A percentile compares a stretch with the other conserved stretches of the same genome.
Conservation (phyloP, 2,113 vertebrate species). For the Rhynchomys soricoides region DNA sequence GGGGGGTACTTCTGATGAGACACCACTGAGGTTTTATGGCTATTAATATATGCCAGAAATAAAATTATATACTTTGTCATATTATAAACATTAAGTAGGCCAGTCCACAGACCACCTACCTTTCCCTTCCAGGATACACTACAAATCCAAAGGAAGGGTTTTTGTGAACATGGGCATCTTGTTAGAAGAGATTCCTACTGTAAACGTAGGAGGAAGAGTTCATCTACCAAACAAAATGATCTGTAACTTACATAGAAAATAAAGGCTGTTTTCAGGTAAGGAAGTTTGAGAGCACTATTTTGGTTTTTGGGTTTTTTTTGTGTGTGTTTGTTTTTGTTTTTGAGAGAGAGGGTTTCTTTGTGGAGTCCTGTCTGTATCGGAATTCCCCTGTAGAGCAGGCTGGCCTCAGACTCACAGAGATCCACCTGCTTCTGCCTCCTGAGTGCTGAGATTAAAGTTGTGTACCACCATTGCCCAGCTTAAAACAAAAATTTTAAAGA, state of each 20-base stretch:
- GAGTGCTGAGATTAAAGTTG: not conserved
- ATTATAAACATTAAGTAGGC: conserved; percentile 62
- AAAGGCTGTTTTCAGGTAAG: conserved; percentile 1
- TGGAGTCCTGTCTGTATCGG: not conserved
- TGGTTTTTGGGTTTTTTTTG: not conserved
- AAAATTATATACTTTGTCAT: conserved; percentile 69
- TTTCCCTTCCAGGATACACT: conserved; percentile 20
- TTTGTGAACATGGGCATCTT: not conserved
- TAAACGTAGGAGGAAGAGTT: not conserved
- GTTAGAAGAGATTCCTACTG: not conserved
- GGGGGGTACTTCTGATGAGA: conserved; percentile 41
- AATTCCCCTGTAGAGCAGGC: not conserved
- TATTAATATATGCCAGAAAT: conserved; percentile 64
- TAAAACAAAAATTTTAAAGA: not conserved
- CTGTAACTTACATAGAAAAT: not conserved
- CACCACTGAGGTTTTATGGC: conserved; percentile 57
- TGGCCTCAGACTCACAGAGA: not conserved
- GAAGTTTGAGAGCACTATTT: not conserved
- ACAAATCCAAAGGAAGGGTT: not conserved
- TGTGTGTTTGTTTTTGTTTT: too few species aligned
- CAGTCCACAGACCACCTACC: conserved; percentile 57
- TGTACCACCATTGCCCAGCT: not conserved
- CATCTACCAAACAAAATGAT: not conserved
- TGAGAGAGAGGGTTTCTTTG: not conserved
- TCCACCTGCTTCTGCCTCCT: not conserved